Percentiles rank a stretch among this genome's conserved stretches.
These are phyloP conservation scores for Morpho helenor DNA, from an alignment of 2,888 invertebrate species.

Conservation along the genomic window DNA sequence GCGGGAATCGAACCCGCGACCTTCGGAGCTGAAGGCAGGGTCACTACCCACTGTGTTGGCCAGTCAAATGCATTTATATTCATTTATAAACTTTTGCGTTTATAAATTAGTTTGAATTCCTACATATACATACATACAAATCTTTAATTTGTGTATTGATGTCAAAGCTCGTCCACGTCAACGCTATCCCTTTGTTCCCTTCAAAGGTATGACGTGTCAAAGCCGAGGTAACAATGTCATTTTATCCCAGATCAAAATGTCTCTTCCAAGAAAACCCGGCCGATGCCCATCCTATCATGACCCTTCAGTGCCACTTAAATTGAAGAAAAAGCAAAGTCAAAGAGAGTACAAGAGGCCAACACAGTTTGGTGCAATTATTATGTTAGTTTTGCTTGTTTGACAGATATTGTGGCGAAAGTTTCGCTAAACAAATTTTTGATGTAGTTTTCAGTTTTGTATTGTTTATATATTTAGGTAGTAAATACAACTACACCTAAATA, in stretches of 20 bases:
- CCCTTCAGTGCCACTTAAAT: constrained; percentile 32
- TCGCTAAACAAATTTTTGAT: constrained; percentile 6
- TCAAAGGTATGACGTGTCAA: constrained; percentile 62
- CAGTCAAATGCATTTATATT: too few relatives aligned
- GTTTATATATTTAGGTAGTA: too few relatives aligned
- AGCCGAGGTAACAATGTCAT: constrained; percentile 52
- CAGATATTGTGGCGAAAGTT: constrained; percentile 9
- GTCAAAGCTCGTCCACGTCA: constrained; percentile 7
- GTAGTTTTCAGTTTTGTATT: constrained; percentile 17
- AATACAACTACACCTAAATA: too few relatives aligned
- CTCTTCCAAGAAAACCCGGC: constrained; percentile 52
- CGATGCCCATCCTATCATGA: constrained; percentile 38
- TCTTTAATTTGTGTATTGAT: not conserved
- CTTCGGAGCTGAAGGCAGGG: too few relatives aligned
- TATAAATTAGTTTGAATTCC: not conserved
- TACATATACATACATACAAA: too few relatives aligned
- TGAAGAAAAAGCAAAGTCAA: constrained; percentile 10
- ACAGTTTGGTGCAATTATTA: constrained; percentile 47
- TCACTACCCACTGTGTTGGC: too few relatives aligned
- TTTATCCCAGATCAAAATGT: constrained; percentile 54
- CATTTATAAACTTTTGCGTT: too few relatives aligned
- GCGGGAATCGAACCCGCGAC: too few relatives aligned
- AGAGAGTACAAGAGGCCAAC: constrained; percentile 26
- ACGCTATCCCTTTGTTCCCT: constrained; percentile 27
- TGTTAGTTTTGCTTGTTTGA: constrained; percentile 40